Percentiles rank a stretch among this genome's conserved stretches.
Evolutionary conservation across 2,888 invertebrate species (phyloP).

Genomic region (Gastracanthus pulcherrimus): DNA sequence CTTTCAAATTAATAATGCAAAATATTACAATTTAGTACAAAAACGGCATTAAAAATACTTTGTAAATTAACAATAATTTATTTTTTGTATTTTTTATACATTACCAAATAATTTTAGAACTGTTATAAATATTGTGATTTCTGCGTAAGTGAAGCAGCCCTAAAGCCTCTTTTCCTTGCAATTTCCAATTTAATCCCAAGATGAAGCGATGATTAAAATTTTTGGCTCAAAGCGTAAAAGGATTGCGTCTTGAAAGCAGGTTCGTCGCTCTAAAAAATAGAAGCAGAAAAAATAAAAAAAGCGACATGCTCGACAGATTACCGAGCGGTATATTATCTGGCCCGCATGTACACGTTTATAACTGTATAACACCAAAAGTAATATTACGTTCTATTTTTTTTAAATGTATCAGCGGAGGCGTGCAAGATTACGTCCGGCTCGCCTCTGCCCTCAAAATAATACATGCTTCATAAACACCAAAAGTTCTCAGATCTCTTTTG

Average conservation of each 20-base stretch:
- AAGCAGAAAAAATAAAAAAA: neutral
- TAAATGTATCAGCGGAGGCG: constrained; percentile 17
- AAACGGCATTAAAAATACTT: too few species aligned
- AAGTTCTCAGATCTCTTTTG: constrained; percentile 52
- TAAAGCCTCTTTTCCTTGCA: too few species aligned
- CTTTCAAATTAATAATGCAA: too few species aligned
- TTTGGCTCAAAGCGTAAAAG: too few species aligned
- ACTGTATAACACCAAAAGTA: constrained; percentile 7
- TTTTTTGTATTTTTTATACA: too few species aligned
- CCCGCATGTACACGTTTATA: constrained; percentile 23
- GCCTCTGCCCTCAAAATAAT: constrained; percentile 8
- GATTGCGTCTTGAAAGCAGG: too few species aligned
- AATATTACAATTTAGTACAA: too few species aligned
- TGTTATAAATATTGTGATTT: too few species aligned
- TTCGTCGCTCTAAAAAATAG: constrained; percentile 18
- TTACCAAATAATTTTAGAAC: too few species aligned
- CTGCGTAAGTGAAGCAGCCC: too few species aligned
- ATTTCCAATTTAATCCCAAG: neutral
- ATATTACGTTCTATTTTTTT: constrained; percentile 16
- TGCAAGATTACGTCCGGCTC: neutral
- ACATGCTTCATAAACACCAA: constrained; percentile 49
- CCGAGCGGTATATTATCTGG: constrained; percentile 19
- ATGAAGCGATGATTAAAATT: neutral
- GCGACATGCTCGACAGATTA: constrained; percentile 40
- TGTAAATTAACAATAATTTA: too few species aligned